These are phyloP conservation scores for Sphinx pinastri DNA, from an alignment of 2,888 invertebrate species.

Conservation along the genomic window DNA sequence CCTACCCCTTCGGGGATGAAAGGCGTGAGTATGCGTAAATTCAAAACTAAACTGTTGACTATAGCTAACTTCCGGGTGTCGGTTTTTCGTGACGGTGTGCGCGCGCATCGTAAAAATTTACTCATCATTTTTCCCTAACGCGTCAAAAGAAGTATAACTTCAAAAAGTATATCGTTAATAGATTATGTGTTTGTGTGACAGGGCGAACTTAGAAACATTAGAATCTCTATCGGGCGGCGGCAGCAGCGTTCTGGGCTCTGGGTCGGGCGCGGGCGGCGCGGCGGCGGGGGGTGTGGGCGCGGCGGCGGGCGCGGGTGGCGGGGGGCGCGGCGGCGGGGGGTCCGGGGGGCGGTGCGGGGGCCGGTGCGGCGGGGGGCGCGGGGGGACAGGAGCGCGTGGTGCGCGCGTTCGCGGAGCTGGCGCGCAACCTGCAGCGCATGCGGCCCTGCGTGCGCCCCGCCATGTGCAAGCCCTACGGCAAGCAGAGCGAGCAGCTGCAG, in stretches of 20 bases:
- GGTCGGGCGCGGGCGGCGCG: slow-evolving; percentile 89
- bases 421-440: slow-evolving; percentile 95
- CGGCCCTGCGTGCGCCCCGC: slow-evolving; percentile 94
- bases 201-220: slow-evolving; percentile 88
- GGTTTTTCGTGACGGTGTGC: too few species aligned
- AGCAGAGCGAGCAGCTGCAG: slow-evolving; percentile 94
- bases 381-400: slow-evolving; percentile 93
- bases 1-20: too few species aligned
- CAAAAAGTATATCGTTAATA: background rate
- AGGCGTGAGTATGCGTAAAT: too few species aligned
- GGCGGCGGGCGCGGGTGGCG: slow-evolving; percentile 87
- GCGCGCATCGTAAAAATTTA: too few species aligned
- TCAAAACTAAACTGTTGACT: too few species aligned
- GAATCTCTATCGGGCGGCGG: slow-evolving; percentile 81
- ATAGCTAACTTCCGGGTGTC: too few species aligned
- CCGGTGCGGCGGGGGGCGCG: slow-evolving; percentile 77
- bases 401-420: slow-evolving; percentile 92
- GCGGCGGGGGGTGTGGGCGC: slow-evolving; percentile 85
- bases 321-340: slow-evolving; percentile 85
- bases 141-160: too few species aligned
- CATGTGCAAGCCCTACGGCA: slow-evolving; percentile 96
- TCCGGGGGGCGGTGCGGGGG: slow-evolving; percentile 85
- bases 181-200: slow-evolving; percentile 41
- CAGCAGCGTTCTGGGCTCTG: slow-evolving; percentile 82
- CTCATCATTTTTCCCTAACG: too few species aligned